phyloP scores from a whole-genome alignment of 2,113 vertebrate species.

The Ammodytes marinus region DNA sequence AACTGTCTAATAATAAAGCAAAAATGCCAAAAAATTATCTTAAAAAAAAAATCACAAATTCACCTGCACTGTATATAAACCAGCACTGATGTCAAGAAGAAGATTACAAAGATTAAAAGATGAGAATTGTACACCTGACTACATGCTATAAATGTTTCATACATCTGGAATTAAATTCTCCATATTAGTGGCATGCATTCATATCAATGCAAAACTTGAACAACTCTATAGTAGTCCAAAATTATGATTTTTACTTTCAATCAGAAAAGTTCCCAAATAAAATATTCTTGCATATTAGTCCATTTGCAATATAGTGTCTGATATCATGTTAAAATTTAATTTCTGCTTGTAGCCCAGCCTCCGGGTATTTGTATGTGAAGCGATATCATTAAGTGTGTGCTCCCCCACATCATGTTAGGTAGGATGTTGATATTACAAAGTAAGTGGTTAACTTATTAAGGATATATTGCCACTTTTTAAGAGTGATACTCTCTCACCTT shows the following conservation, averaged over 20 bases:
- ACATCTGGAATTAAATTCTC: neutral
- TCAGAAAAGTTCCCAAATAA: neutral
- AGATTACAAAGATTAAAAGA: neutral
- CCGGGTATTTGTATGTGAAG: neutral
- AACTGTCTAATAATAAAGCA: no score
- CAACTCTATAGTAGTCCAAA: no score
- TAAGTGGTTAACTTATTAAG: neutral
- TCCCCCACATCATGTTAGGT: neutral
- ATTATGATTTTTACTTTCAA: neutral
- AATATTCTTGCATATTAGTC: no score
- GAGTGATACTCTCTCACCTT: slow-evolving; percentile 9
- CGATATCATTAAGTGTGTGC: neutral
- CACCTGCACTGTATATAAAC: neutral
- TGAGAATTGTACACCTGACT: neutral
- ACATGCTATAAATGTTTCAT: neutral
- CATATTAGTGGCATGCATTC: neutral
- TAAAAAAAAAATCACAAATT: no score
- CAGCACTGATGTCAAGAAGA: neutral
- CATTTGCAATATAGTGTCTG: neutral
- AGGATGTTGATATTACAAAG: no score
- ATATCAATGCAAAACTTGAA: no score
- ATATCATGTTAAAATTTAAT: neutral
- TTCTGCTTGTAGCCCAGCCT: neutral
- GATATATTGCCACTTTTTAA: neutral
- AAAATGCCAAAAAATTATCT: no score